Evolutionary conservation across 2,113 vertebrate species (phyloP).

Genomic region (Sterna hirundo): DNA sequence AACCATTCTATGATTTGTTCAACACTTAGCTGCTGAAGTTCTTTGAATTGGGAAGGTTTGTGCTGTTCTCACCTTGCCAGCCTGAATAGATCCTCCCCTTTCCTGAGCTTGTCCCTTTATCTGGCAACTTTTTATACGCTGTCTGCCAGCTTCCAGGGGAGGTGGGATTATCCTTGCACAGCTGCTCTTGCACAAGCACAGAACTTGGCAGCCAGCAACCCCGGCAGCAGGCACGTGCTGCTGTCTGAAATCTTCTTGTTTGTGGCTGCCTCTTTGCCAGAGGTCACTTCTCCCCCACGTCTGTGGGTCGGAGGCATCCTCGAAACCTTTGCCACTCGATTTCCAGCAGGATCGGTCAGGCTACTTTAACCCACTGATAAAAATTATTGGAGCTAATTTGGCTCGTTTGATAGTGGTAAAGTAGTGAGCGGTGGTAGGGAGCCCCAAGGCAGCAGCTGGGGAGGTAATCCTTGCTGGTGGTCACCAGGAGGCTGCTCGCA

Average conservation of each 20-base stretch:
- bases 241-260: neutral
- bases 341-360: neutral
- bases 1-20: neutral
- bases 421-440: neutral
- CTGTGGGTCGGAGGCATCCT: neutral
- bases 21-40: neutral
- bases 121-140: neutral
- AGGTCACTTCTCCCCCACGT: neutral
- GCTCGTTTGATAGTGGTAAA: neutral
- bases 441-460: neutral
- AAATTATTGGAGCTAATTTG: neutral
- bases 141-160: neutral
- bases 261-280: neutral
- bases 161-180: neutral
- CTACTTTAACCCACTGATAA: neutral
- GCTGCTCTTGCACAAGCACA: neutral
- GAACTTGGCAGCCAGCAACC: neutral
- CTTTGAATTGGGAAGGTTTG: neutral
- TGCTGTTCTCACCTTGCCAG: neutral
- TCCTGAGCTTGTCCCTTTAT: neutral
- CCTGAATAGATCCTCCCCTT: neutral
- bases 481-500: neutral
- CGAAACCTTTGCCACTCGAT: neutral
- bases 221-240: neutral
- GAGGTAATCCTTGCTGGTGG: neutral